Evolutionary conservation across 2,888 invertebrate genomes (phyloP).

Genomic region (Clostera curtula): DNA sequence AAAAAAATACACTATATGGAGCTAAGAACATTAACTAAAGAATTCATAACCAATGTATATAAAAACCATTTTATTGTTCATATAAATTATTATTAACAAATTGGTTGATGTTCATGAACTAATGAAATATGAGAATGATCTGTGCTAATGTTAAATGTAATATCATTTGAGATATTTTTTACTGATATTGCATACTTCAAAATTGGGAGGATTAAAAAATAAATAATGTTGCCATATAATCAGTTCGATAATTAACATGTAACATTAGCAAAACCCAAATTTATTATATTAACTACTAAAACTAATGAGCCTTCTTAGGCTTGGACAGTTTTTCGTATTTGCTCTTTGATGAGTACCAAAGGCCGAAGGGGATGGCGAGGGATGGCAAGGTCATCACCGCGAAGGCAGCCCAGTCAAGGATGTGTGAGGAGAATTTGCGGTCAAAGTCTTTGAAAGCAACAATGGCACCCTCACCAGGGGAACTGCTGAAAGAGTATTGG

Average conservation of each 20-base stretch:
- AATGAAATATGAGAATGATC: slow-evolving; percentile 29
- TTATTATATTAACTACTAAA: slow-evolving; percentile 24
- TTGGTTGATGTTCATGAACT: slow-evolving; percentile 39
- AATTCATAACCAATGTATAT: too few relatives aligned
- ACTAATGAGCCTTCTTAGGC: slow-evolving; percentile 78
- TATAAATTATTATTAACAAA: slow-evolving; percentile 62
- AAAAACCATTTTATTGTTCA: slow-evolving; percentile 56
- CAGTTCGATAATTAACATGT: slow-evolving; percentile 12
- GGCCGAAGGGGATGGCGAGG: slow-evolving; percentile 92
- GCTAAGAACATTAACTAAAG: too few relatives aligned
- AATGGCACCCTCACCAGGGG: slow-evolving; percentile 97
- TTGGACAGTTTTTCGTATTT: slow-evolving; percentile 91
- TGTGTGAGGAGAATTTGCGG: slow-evolving; percentile 97
- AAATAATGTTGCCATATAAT: too few relatives aligned
- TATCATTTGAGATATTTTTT: too few relatives aligned
- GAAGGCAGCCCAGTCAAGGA: slow-evolving; percentile 97
- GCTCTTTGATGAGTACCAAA: slow-evolving; percentile 96
- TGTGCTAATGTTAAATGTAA: slow-evolving; percentile 39
- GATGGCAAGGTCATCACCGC: slow-evolving; percentile 97
- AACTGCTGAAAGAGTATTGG: slow-evolving; percentile 84
- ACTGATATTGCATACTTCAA: too few relatives aligned
- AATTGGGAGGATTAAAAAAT: too few relatives aligned
- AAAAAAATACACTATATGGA: too few relatives aligned
- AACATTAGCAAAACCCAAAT: slow-evolving; percentile 38
- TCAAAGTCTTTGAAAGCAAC: slow-evolving; percentile 94